Conservation (phyloP, 92 coral and sea anemone genomes). For the Palythoa heliodiscus region DNA sequence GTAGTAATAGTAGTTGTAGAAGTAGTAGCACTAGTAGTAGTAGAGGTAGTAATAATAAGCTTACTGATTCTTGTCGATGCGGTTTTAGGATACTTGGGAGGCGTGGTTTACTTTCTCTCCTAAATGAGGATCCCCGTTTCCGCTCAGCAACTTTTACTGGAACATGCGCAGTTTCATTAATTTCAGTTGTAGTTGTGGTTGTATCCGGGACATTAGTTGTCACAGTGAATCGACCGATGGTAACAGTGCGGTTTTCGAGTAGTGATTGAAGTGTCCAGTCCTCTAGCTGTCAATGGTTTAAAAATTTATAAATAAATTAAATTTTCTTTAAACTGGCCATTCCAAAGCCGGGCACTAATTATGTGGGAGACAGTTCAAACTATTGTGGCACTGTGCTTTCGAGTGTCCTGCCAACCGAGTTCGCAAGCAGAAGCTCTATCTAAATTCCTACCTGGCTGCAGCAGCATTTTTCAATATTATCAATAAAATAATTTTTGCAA, state of each 20-base stretch:
- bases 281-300: conserved; percentile 72
- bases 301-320: background rate
- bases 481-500: no score
- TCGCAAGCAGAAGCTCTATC: no score
- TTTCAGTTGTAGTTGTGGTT: conserved; percentile 17
- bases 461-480: no score
- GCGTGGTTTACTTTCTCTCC: conserved; percentile 7
- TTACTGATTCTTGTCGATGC: conserved; percentile 15
- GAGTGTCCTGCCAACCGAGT: no score
- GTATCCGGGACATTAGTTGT: conserved; percentile 67
- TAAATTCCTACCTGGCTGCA: no score
- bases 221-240: conserved; percentile 95
- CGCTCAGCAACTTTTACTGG: background rate
- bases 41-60: background rate
- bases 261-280: conserved; percentile 96
- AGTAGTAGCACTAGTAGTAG: no score
- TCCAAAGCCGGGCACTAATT: no score
- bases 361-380: no score
- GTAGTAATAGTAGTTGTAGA: no score
- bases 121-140: conserved; percentile 25
- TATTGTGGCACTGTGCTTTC: no score
- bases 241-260: conserved; percentile 79
- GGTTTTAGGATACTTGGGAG: conserved; percentile 26
- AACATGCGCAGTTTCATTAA: conserved; percentile 19
- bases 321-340: no score